Evolutionary conservation across 2,113 vertebrate species (phyloP).

Genomic region (Daphoenositta chrysoptera): DNA sequence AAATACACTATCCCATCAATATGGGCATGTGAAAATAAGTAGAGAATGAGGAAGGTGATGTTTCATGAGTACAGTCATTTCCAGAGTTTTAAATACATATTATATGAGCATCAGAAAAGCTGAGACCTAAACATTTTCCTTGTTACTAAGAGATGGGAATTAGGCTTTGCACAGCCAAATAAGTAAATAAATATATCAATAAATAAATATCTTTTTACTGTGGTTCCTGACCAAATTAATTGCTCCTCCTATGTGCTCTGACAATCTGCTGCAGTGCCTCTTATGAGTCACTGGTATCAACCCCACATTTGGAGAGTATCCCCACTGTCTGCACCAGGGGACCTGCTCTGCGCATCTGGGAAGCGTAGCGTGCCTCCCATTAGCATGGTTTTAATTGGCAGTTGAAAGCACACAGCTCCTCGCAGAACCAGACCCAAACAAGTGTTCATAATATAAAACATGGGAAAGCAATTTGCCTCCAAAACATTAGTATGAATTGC

Average conservation of each 20-base stretch:
- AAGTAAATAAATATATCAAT: neutral
- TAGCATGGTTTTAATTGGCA: constrained; percentile 2
- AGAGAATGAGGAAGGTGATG: neutral
- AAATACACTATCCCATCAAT: neutral
- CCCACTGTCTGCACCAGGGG: neutral
- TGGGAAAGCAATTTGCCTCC: constrained; percentile 28
- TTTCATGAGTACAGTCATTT: neutral
- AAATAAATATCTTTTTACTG: neutral
- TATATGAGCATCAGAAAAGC: neutral
- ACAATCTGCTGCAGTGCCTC: neutral
- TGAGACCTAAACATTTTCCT: neutral
- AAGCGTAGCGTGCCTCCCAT: neutral
- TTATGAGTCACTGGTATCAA: neutral
- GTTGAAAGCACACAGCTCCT: neutral
- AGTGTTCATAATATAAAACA: constrained; percentile 43
- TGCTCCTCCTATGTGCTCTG: neutral
- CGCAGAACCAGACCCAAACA: neutral
- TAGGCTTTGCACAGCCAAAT: neutral
- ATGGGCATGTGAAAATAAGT: neutral
- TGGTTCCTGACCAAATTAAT: neutral
- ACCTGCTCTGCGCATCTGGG: neutral
- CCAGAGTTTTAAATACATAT: neutral
- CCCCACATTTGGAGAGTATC: neutral
- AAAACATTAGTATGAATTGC: neutral
- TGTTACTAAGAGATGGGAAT: neutral